Evolutionary conservation across 2,113 vertebrate species (phyloP).

Genomic region (Nibea albiflora): DNA sequence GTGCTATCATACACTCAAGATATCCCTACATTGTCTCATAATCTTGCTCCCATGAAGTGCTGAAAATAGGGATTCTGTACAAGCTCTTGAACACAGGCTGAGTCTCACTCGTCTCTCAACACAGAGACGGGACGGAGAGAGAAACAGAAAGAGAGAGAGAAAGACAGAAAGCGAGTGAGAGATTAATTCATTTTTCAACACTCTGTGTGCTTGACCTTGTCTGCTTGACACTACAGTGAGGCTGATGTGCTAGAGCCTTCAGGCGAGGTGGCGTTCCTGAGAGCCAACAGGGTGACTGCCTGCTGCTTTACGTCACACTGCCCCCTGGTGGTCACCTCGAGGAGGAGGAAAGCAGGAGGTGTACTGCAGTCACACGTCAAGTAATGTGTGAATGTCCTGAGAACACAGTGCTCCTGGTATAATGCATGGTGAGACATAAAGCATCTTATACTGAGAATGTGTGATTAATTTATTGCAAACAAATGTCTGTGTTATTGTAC

Average conservation of each 20-base stretch:
- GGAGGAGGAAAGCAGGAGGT: neutral
- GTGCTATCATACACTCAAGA: conserved; percentile 11
- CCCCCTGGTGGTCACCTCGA: conserved; percentile 73
- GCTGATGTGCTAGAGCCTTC: conserved; percentile 66
- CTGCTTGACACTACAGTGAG: conserved; percentile 73
- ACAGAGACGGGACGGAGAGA: conserved; percentile 9
- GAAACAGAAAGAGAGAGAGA: conserved; percentile 3
- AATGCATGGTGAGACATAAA: conserved; percentile 1
- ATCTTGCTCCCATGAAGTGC: conserved; percentile 57
- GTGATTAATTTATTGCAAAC: conserved; percentile 20
- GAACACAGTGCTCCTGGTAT: conserved; percentile 46
- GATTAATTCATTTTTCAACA: conserved; percentile 79
- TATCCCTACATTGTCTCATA: conserved; percentile 27
- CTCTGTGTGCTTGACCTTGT: conserved; percentile 78
- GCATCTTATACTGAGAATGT: neutral
- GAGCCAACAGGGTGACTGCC: conserved; percentile 11
- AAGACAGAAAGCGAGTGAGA: conserved; percentile 48
- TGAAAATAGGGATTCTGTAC: conserved; percentile 65
- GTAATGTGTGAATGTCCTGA: conserved; percentile 13
- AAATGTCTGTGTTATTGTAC: conserved; percentile 1
- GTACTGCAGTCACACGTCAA: conserved; percentile 44
- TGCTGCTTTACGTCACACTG: conserved; percentile 75
- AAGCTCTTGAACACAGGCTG: conserved; percentile 44
- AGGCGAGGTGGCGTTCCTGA: conserved; percentile 38
- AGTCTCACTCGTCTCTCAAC: conserved; percentile 24